Base-by-base conservation (phyloP, 92 coral and sea anemone genomes). In the Epizoanthus scotinus region DNA sequence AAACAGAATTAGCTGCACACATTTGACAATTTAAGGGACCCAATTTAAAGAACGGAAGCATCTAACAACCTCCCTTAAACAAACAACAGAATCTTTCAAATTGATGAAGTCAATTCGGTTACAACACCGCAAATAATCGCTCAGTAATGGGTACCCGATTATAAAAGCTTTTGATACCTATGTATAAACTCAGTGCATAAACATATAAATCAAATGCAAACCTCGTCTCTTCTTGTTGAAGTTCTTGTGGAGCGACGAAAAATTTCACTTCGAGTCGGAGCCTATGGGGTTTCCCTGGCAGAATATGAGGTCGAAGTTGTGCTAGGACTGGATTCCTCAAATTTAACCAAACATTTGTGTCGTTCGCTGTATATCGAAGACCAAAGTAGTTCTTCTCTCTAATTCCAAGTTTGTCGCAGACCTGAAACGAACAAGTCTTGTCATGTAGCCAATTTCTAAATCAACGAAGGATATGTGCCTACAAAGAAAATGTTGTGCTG, bases 141-240 rank as follows among this genome's bases (percentile, higher is more conserved):
- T 21, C 64, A 10, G 29, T 81, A 59, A 14, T 22, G 40, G 40
- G 20, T 38, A 9, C 53, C 52, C 50, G 0, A 75, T 28, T 19
- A 3, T 22, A 12, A 3, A 24, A 49, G 20, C 17, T 24, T 42
- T 50, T 21, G 20, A 10, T 86, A 28, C 58, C 28, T 63, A 58
- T 27, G 1, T 13, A 56, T 40, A 14, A 55, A 75, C 31, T 14
- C 82, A 19, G 53, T 67, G 5, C 44, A 49, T 17, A 38, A 19
- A 29, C 12, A 8, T 10, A 29, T 27, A 85, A 49, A 20, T 12
- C 14, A 50, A 22, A 21, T 24, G n/a, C 74, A 67, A 67, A 96
- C 99, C 99, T 84, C 62, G 99, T 96, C 82, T 88, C 93, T 84
- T 96, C 98, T 79, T 96, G 99, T 73, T 96, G 99, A 59, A 96